phyloP scores from a whole-genome alignment of 2,888 invertebrate genomes.

The Acanthococcus lagerstroemiae region DNA sequence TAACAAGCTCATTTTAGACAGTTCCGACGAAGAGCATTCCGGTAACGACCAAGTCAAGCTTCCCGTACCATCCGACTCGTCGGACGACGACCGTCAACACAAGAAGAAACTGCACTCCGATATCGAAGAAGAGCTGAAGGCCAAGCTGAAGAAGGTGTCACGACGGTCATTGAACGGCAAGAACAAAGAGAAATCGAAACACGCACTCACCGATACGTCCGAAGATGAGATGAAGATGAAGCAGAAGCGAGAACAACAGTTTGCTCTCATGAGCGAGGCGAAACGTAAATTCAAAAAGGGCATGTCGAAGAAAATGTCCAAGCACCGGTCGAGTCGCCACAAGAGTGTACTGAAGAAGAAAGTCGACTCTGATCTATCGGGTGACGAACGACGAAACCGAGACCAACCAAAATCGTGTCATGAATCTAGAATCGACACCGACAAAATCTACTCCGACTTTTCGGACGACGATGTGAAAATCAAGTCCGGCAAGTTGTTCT shows the following conservation, averaged over 20 bases:
- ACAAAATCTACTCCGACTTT: constrained; percentile 14
- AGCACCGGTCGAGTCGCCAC: constrained; percentile 1
- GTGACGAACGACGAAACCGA: constrained; percentile 47
- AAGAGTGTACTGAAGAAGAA: constrained; percentile 30
- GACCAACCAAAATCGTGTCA: neutral
- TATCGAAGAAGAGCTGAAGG: constrained; percentile 1
- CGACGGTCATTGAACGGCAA: constrained; percentile 8
- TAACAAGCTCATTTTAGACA: constrained; percentile 45
- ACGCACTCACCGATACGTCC: constrained; percentile 4
- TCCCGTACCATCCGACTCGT: constrained; percentile 20
- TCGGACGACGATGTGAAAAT: constrained; percentile 16
- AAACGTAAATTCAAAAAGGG: constrained; percentile 23
- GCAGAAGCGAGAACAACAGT: constrained; percentile 1
- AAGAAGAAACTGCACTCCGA: constrained; percentile 1
- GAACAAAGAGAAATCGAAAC: constrained; percentile 19
- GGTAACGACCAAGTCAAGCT: constrained; percentile 36
- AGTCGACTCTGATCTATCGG: constrained; percentile 69
- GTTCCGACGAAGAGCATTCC: constrained; percentile 49
- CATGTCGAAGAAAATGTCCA: constrained; percentile 10
- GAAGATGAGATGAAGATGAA: constrained; percentile 12
- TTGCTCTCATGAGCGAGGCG: neutral
- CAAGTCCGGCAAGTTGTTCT: neutral
- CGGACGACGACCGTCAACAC: constrained; percentile 24
- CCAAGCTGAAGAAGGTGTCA: neutral
- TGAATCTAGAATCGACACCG: neutral